Conservation (phyloP, 2,113 vertebrate species). For the Erythrolamprus reginae region DNA sequence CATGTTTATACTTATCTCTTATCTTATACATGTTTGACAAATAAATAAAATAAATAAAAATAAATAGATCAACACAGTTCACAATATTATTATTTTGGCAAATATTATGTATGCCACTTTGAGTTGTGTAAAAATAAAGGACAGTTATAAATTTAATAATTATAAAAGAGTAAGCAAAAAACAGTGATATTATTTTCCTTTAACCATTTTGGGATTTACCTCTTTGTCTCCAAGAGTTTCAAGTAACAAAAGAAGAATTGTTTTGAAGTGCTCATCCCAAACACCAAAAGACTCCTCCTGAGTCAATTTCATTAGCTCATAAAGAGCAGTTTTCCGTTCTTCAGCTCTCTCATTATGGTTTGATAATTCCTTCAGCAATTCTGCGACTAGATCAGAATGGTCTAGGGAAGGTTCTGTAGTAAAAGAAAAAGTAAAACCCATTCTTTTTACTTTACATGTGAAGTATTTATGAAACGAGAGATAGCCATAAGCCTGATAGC, state of each 20-base stretch:
- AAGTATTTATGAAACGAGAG: background rate
- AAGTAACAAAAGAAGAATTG: slow-evolving; percentile 87
- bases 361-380: slow-evolving; percentile 90
- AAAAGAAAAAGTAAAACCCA: background rate
- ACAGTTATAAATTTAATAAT: background rate
- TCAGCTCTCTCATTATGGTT: slow-evolving; percentile 93
- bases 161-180: background rate
- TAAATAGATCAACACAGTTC: background rate
- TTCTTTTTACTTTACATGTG: background rate
- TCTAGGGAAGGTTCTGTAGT: slow-evolving; percentile 81
- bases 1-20: no score
- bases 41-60: no score
- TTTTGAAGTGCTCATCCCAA: slow-evolving; percentile 98
- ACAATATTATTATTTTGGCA: background rate
- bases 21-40: no score
- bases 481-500: background rate
- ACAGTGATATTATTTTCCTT: background rate
- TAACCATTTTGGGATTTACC: slow-evolving; percentile 65
- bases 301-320: slow-evolving; percentile 87
- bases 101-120: background rate
- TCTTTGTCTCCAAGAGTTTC: slow-evolving; percentile 94
- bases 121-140: background rate
- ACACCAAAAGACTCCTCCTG: slow-evolving; percentile 87
- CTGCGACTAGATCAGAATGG: slow-evolving; percentile 89
- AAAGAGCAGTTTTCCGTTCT: slow-evolving; percentile 88